Base-by-base conservation (phyloP, 2,888 invertebrate genomes). In the Spisula solida region DNA sequence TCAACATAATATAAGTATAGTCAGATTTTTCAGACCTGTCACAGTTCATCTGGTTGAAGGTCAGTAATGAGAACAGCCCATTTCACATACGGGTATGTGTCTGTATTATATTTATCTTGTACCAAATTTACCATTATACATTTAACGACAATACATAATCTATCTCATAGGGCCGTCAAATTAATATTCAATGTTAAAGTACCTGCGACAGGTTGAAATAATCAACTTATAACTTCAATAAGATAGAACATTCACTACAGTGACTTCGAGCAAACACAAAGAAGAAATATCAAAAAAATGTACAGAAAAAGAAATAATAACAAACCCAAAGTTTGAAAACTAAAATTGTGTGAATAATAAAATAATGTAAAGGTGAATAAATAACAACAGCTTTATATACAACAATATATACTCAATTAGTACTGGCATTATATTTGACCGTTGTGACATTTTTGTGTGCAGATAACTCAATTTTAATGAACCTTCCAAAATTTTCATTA, bases 351-450 rank as follows among this genome's bases (percentile, higher is more conserved):
- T 25, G 60, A 66, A n/a, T 25, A 66, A 66, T 66, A n/a, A 66
- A 66, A 66, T 66, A 66, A 66, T 12, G 25, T 66, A 66, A 51
- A 66, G 25, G 25, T 66, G 60, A 25, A n/a, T 66, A 66, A 60
- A 25, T 66, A 25, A 81, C 51, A 80, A 51, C n/a, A 16, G 25
- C 29, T 29, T 29, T 25, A 5, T 81, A 79, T 79, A 79, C 47
- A 31, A 83, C 47, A 83, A n/a, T 34, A 41, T 56, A 56, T 34
- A 60, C 60, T 82, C 16, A 12, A 18, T 41, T 83, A 86, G 89
- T 82, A 82, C 85, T 79, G 82, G 82, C 41, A n/a, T 14, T 34
- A 47, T 79, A 81, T 47, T n/a, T 51, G 51, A 48, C 48, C 81
- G 12, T 51, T 51, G 48, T 51, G 47, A 81, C 47, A 47, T 25